Evolutionary conservation across 2,888 invertebrate species (phyloP).

Genomic region (Lithosia quadra): DNA sequence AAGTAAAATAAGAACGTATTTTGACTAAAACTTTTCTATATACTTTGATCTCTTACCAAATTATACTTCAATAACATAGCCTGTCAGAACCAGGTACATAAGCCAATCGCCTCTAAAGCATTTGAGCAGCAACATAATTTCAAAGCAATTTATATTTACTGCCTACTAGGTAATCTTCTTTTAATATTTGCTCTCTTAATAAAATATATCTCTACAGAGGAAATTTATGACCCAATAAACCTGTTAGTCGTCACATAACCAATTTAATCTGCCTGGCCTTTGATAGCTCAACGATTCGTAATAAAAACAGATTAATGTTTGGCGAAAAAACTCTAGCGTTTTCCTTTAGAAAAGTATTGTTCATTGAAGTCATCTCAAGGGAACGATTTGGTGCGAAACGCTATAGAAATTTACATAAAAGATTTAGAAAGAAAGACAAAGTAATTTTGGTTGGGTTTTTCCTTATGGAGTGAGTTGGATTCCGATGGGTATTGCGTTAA

Average conservation of each 20-base stretch:
- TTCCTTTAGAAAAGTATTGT: conserved; percentile 34
- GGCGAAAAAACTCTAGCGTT: conserved; percentile 36
- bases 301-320: conserved; percentile 64
- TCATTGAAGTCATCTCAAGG: conserved; percentile 35
- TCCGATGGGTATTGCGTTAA: conserved; percentile 31
- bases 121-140: conserved; percentile 23
- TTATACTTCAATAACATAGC: conserved; percentile 18
- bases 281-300: conserved; percentile 64
- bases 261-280: conserved; percentile 73
- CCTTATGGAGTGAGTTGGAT: conserved; percentile 40
- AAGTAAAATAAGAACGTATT: neutral
- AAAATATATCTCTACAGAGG: conserved; percentile 67
- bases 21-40: neutral
- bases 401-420: conserved; percentile 54
- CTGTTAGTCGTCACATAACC: conserved; percentile 76
- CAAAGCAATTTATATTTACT: conserved; percentile 68
- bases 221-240: conserved; percentile 77
- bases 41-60: conserved; percentile 20
- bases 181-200: conserved; percentile 77
- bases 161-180: conserved; percentile 58
- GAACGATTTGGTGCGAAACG: conserved; percentile 48
- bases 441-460: conserved; percentile 44
- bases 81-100: conserved; percentile 21
- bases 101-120: conserved; percentile 15
- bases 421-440: conserved; percentile 43